Evolutionary conservation across 2,888 invertebrate genomes (phyloP), one percentile per base, ranked within the genome.

Genomic region (Harpalus rubripes): DNA sequence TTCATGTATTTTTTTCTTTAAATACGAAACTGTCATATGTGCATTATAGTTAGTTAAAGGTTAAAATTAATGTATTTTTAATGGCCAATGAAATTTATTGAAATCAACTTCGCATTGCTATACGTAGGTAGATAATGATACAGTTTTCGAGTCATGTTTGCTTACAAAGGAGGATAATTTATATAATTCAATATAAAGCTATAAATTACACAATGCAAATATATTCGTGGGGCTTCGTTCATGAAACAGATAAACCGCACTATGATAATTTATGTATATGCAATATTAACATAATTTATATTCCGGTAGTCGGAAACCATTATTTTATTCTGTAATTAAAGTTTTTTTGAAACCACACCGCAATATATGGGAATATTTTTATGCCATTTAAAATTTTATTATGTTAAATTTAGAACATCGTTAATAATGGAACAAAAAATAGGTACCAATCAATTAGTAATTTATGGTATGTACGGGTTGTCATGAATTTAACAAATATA

Each of bases 191-290:
- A 81, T 81, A 44, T 63, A 81, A 22, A 81, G 52, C 81, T 52
- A 81, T 81, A 81, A 81, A 81, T 81, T 65, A 65, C 61, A 81
- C 39, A 61, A 81, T 81, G 41, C 81, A 63, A 65, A 81, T 65
- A 63, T 63, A 81, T 81, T 65, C 52, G 41, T 7, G 15, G 65
- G 41, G 52, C 26, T 81, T 81, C 81, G 63, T 81, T 26, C 44
- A 81, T 65, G 61, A 81, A 80, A 81, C 52, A 81, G 63, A 81
- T 81, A 63, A 81, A 81, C 61, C 81, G 52, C 44, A 22, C 44
- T 41, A 58, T 16, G 44, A 52, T 81, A 52, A 81, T 81, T 63
- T 12, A 81, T 65, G 81, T 44, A 16, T 39, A 44, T 41, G 58
- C 78, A 58, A 58, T 78, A 78, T 78, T 78, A 78, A 78, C 78